Base-by-base conservation (phyloP, 2,888 invertebrate genomes). In the Nomada ruficornis region DNA sequence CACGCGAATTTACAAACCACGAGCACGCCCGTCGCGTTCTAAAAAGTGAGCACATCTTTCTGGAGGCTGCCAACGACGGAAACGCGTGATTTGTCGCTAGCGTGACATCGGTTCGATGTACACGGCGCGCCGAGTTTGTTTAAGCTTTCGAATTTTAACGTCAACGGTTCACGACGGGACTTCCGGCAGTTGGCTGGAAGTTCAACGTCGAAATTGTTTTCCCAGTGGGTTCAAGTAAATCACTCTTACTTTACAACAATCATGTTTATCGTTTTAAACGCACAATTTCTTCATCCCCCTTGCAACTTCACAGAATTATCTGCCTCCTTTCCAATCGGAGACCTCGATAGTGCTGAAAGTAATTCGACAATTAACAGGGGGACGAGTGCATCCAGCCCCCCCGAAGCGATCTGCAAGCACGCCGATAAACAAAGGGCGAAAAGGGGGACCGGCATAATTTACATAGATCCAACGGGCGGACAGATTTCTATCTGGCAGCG, bases 1-100 rank as follows among this genome's bases (percentile, higher is more conserved):
- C 88, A 88, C 77, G 67, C 59, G 47, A 70, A 82, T 85, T 88
- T 86, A 79, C 76, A 82, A 85, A 82, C 80, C 70, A 50, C 29
- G 59, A 81, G 73, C 79, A 85, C 78, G 80, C 71, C 76, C 59
- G 20, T 0, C 23, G 15, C 13, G 36, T 29, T 18, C 73, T 29
- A 57, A 71, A 54, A 65, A 64, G 1, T 4, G 36, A n/a, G 13
- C 47, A n/a, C n/a, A n/a, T 29, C 10, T 18, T n/a, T 54, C 20
- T 0, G 36, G 36, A 5, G 5, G 0, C 44, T 9, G 2, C 20
- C 63, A 4, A 15, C 15, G 47, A n/a, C 47, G 7, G 26, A 18
- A 65, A 26, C 13, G 50, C 9, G 7, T 0, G 64, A 52, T 20
- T 20, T 47, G 47, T 47, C 47, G 47, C 47, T 2, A 2, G 47